Base-by-base conservation (phyloP, 2,888 invertebrate genomes). In the Xestobium rufovillosum region DNA sequence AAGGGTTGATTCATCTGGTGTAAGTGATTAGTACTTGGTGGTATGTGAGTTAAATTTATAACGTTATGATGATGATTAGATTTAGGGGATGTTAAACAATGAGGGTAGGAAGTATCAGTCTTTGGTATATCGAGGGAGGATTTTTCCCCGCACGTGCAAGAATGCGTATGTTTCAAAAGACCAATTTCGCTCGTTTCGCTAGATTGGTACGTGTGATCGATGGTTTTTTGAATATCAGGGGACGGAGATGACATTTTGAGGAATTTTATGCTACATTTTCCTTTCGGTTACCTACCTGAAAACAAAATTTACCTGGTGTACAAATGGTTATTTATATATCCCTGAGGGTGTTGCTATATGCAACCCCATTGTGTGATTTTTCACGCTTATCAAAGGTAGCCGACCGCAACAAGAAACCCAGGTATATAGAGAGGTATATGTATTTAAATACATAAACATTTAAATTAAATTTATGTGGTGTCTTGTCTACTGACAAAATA, bases 171-270 rank as follows among this genome's bases (percentile, higher is more conserved):
- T 9, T 44, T 47, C 11, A 61, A 49, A n/a, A 62, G 48, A 4
- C 55, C 58, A 41, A 61, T 61, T 35, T 64, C 63, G 47, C 60
- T 61, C 17, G 58, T 50, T 38, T 63, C 62, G 46, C 61, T 61
- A 12, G 62, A 56, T 44, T 60, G 64, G 44, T 64, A 64, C 15
- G 59, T 48, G 40, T 60, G 59, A 14, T 66, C 64, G 26, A 41
- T 41, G 37, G 47, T 50, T 39, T 60, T 61, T 34, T 60, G 59
- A 13, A 57, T 57, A 39, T 61, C 61, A 28, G 60, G 60, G 14
- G 64, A 61, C 30, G 63, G 59, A 13, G 63, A 59, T 12, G 56
- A 54, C 56, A 56, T 56, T n/a, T n/a, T n/a, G n/a, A n/a, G n/a
- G n/a, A n/a, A n/a, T 26, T 28, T 43, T 13, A 27, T 6, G 6